Percentiles rank a stretch among this genome's conserved stretches.
Conservation (phyloP, 2,888 invertebrate species). For the Spisula solida region DNA sequence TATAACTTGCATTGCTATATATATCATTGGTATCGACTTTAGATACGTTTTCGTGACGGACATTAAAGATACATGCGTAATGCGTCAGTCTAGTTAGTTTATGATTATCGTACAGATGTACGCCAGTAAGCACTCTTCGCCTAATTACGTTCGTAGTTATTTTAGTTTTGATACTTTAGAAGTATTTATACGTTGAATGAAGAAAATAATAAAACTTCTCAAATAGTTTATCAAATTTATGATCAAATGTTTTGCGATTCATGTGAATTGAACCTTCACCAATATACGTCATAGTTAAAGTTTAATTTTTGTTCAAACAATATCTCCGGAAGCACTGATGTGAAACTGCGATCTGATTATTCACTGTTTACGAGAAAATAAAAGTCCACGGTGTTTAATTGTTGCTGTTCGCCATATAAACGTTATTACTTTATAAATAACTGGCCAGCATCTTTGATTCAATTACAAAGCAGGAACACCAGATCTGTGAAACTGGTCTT, state of each 20-base stretch:
- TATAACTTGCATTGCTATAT: too few species aligned
- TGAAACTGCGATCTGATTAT: neutral
- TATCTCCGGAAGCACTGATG: neutral
- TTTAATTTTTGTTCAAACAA: neutral
- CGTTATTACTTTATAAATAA: too few species aligned
- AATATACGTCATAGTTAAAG: slow-evolving; percentile 1
- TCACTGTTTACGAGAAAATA: neutral
- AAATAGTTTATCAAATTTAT: slow-evolving; percentile 20
- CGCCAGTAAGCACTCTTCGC: too few species aligned
- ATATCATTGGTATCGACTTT: too few species aligned
- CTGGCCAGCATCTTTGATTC: too few species aligned
- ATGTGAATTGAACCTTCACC: neutral
- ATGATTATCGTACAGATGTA: too few species aligned
- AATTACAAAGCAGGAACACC: too few species aligned
- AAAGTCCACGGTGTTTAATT: neutral
- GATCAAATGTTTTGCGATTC: neutral
- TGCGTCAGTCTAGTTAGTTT: too few species aligned
- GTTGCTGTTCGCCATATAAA: too few species aligned
- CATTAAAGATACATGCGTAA: too few species aligned
- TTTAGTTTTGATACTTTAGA: neutral
- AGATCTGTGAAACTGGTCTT: too few species aligned
- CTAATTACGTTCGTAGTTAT: neutral
- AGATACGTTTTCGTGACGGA: too few species aligned
- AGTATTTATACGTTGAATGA: neutral
- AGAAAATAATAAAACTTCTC: neutral